Conservation (phyloP, 1,140 invertebrate genomes). For the Drosophila littoralis region DNA sequence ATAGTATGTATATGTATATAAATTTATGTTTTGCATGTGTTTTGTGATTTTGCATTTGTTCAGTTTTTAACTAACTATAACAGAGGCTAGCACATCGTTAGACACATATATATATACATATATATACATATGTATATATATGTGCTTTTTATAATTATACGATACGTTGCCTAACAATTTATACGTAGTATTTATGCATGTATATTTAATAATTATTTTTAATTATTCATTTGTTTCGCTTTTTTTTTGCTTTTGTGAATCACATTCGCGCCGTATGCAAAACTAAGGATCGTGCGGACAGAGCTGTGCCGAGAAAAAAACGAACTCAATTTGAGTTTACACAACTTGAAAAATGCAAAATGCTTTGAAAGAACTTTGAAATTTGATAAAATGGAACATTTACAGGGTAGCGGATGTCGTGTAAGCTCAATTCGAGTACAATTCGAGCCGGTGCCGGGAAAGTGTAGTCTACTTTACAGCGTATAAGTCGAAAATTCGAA, state of each 20-base stretch:
- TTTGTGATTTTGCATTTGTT: conserved; percentile 34
- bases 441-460: neutral
- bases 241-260: conserved; percentile 52
- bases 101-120: conserved; percentile 31
- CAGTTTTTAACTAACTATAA: conserved; percentile 75
- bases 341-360: neutral
- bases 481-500: conserved; percentile 21
- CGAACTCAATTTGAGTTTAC: conserved; percentile 1
- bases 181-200: conserved; percentile 28
- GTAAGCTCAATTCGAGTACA: conserved; percentile 4
- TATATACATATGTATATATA: conserved; percentile 24
- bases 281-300: conserved; percentile 24
- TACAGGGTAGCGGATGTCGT: neutral
- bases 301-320: conserved; percentile 17
- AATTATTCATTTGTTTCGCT: conserved; percentile 37
- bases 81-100: conserved; percentile 61
- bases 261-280: conserved; percentile 60
- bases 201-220: conserved; percentile 44
- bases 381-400: neutral
- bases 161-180: conserved; percentile 41
- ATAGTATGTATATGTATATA: conserved; percentile 1
- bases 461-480: conserved; percentile 33
- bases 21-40: conserved; percentile 21
- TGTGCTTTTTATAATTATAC: conserved; percentile 20
- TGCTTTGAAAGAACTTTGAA: neutral